phyloP scores from a whole-genome alignment of 2,797 vertebrate genomes.

The Rhinoraja longicauda region DNA sequence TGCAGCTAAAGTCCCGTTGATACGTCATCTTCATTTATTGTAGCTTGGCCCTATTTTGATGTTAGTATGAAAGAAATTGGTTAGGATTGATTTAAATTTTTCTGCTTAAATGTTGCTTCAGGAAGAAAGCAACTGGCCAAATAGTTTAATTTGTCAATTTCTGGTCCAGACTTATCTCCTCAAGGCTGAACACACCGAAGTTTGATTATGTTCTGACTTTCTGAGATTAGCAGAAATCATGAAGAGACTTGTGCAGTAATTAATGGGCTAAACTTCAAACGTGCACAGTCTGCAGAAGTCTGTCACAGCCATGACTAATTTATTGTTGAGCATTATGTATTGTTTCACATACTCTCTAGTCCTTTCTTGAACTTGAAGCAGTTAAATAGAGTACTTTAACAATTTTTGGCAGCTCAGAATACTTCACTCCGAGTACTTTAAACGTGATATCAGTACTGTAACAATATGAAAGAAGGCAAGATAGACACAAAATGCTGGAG shows the following conservation, averaged over 20 bases:
- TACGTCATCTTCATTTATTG: background rate
- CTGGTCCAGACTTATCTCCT: background rate
- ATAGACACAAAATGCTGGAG: too few species aligned
- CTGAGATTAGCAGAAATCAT: background rate
- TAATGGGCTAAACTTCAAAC: conserved; percentile 18
- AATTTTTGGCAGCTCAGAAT: background rate
- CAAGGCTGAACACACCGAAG: background rate
- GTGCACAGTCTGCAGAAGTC: background rate
- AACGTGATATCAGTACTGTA: background rate
- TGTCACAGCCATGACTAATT: background rate
- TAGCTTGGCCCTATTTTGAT: conserved; percentile 11
- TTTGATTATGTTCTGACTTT: background rate
- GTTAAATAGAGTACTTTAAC: background rate
- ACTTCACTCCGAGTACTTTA: background rate
- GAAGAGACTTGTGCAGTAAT: background rate
- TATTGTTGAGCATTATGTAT: background rate
- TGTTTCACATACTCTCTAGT: background rate
- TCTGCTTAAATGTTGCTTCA: conserved; percentile 1
- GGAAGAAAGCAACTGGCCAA: background rate
- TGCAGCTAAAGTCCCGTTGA: background rate
- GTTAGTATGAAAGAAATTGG: background rate
- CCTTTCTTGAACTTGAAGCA: background rate
- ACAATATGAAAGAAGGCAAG: background rate
- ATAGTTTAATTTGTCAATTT: conserved; percentile 1
- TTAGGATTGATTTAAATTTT: conserved; percentile 6